These are phyloP conservation scores for Pangasius mekongensis DNA, from an alignment of 2,797 vertebrate genomes.

Conservation along the genomic window DNA sequence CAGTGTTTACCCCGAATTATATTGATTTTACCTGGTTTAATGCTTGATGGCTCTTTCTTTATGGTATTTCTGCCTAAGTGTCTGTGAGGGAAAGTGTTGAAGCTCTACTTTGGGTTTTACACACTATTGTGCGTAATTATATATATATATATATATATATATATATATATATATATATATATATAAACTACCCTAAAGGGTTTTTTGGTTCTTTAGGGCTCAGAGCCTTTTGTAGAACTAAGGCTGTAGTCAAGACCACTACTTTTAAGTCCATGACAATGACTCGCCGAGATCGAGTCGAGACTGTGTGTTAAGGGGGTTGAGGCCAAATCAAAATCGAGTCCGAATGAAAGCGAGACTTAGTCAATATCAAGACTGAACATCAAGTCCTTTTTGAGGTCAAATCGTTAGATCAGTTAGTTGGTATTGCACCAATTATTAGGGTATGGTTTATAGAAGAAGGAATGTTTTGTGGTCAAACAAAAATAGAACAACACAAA, in stretches of 20 bases:
- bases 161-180: too few relatives aligned
- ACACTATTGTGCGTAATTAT: neutral
- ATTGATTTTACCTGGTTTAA: neutral
- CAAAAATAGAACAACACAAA: neutral
- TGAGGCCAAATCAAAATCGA: neutral
- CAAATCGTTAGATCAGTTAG: neutral
- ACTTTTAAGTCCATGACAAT: neutral
- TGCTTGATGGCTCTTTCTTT: neutral
- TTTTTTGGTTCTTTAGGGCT: neutral
- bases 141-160: too few relatives aligned
- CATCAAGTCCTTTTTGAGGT: neutral
- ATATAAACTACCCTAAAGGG: neutral
- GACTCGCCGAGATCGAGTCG: neutral
- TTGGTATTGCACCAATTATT: neutral
- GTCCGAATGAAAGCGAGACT: neutral
- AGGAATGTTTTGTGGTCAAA: neutral
- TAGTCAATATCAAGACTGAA: neutral
- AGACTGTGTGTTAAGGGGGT: neutral
- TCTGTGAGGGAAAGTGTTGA: neutral
- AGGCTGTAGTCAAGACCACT: neutral
- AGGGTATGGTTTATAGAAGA: neutral
- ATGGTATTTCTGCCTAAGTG: neutral
- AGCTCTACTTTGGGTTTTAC: conserved; percentile 1
- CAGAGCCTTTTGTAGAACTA: neutral
- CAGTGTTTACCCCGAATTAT: neutral